A percentile compares a stretch with the other conserved stretches of the same genome.
Evolutionary conservation across 2,797 vertebrate species (phyloP).

Genomic region (Phyllotis vaccarum): DNA sequence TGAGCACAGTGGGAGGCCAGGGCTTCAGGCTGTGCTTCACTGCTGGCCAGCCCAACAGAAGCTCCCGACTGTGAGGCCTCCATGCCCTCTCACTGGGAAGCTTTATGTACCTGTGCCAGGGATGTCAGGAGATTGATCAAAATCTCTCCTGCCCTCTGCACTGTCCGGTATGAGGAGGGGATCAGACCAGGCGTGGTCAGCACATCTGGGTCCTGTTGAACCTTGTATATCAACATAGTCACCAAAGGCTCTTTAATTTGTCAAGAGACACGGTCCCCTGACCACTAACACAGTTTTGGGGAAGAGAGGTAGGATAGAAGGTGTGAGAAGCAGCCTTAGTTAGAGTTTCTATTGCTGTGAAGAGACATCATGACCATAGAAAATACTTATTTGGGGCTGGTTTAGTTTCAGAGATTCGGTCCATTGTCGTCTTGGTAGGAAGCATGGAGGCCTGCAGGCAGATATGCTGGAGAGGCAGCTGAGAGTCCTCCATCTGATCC

Average conservation of each 20-base stretch:
- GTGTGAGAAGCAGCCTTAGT: neutral
- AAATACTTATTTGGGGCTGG: neutral
- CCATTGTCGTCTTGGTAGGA: neutral
- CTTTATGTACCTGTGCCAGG: neutral
- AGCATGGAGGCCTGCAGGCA: neutral
- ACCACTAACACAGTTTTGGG: neutral
- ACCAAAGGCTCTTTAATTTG: neutral
- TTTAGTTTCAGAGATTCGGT: neutral
- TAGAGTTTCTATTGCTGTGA: neutral
- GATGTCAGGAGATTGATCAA: accelerated
- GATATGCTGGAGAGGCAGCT: neutral
- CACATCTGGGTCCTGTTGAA: neutral
- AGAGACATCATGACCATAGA: neutral
- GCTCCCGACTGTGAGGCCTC: neutral
- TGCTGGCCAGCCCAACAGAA: neutral
- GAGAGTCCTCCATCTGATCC: neutral
- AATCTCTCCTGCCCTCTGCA: accelerated
- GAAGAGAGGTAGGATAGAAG: neutral
- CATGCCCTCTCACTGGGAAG: accelerated
- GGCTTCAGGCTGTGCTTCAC: neutral
- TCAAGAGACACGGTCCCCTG: neutral
- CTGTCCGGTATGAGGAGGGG: neutral
- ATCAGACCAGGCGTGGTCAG: neutral
- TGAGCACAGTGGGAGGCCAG: too few relatives aligned
- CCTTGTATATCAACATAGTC: neutral